Base-by-base conservation (phyloP, 2,888 invertebrate species). In the Melieria picta region DNA sequence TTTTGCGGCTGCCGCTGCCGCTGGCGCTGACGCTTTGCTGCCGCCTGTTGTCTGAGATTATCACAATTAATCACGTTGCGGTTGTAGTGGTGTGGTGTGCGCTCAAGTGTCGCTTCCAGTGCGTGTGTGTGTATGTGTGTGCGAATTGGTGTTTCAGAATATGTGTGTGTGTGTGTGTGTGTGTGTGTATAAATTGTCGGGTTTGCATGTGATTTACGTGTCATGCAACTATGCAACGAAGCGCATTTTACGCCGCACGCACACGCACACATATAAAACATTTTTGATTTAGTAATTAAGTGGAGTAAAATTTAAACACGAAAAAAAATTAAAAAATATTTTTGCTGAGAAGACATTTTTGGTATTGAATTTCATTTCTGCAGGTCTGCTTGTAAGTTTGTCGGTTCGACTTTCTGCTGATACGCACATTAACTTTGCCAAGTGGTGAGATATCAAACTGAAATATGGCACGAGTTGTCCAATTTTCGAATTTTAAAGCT, bases 31-130 rank as follows among this genome's bases (percentile, higher is more conserved):
- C 30, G 30, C 30, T 58, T 66, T 57, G 48, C 66, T 57, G 30
- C 30, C 47, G 47, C 58, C 66, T 66, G 58, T 60, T 64, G 48
- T 69, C 63, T 64, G 69, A 69, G 64, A 69, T 69, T 69, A 69
- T 63, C 63, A 69, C 69, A 63, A 69, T 63, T 63, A 69, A 69
- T 63, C 69, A 69, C 63, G 64, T 63, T 69, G 68, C 68, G 62
- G 68, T 47, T 68, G 13, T 16, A 7, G 48, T 66, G 43, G 58
- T 50, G 42, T 60, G 13, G 48, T 48, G 58, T 66, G 47, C 58
- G 30, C 30, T 56, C 57, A 56, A 10, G 30, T 69, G 46, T 30
- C 3, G 16, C 61, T 46, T 72, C 56, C 55, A 62, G 47, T 30
- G 7, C 10, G n/a, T 63, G 7, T 47, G 48, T 64, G 47, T 30